Percentiles rank a stretch among this genome's conserved stretches.
phyloP scores from a whole-genome alignment of 2,888 invertebrate species.

The Mythimna ferrago region DNA sequence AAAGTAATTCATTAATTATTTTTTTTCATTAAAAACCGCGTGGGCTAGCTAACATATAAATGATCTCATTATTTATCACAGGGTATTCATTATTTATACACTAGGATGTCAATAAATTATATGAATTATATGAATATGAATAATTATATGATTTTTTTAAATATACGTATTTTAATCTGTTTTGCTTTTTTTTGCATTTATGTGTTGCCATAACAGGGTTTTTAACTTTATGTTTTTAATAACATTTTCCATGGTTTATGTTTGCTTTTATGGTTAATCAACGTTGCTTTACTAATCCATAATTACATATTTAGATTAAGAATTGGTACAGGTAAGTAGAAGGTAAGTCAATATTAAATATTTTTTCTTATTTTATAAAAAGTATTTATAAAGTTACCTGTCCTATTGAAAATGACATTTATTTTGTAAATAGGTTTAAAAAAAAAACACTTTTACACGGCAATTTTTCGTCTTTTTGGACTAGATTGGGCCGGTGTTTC shows the following conservation, averaged over 20 bases:
- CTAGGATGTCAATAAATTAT: neutral
- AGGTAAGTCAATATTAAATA: conserved; percentile 18
- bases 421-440: too few relatives aligned
- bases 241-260: conserved; percentile 18
- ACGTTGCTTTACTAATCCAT: conserved; percentile 6
- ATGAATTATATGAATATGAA: too few relatives aligned
- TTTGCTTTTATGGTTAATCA: conserved; percentile 11
- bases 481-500: too few relatives aligned
- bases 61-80: conserved; percentile 25
- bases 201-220: neutral
- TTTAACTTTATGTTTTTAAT: conserved; percentile 22
- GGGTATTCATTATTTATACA: conserved; percentile 20
- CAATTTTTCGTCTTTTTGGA: too few relatives aligned
- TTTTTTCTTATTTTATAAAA: neutral
- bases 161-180: conserved; percentile 9
- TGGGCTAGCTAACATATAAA: neutral
- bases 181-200: conserved; percentile 13
- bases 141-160: neutral
- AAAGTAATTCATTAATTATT: too few relatives aligned
- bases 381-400: neutral
- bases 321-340: conserved; percentile 22
- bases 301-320: neutral
- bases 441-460: too few relatives aligned
- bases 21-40: too few relatives aligned
- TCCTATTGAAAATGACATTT: too few relatives aligned